These are phyloP conservation scores for Ispidina lecontei DNA, from an alignment of 2,797 vertebrate genomes.

Conservation along the genomic window DNA sequence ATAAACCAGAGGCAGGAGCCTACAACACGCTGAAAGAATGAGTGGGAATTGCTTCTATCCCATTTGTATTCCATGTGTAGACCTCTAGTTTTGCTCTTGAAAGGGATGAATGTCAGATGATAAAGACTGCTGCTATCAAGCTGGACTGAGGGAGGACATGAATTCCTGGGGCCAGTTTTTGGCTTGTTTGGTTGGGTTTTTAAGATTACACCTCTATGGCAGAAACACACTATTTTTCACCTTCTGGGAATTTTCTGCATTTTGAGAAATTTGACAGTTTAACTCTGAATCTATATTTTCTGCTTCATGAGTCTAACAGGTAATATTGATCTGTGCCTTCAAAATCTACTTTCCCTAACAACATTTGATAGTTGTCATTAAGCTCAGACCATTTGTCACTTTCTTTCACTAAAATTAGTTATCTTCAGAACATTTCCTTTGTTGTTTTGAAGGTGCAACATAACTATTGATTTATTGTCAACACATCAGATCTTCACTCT, in stretches of 20 bases:
- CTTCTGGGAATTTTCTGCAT: not conserved
- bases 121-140: not conserved
- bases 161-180: not conserved
- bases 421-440: slow-evolving; percentile 3
- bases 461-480: slow-evolving; percentile 49
- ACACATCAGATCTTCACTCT: not conserved
- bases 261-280: not conserved
- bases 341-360: not conserved
- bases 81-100: not conserved
- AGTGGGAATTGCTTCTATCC: not conserved
- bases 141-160: not conserved
- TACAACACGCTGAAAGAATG: not conserved
- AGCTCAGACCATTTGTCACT: slow-evolving; percentile 4
- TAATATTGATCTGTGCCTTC: not conserved
- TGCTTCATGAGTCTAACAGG: not conserved
- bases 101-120: not conserved
- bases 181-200: not conserved
- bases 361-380: slow-evolving; percentile 10
- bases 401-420: slow-evolving; percentile 15
- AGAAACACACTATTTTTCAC: not conserved
- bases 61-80: not conserved
- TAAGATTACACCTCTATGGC: not conserved
- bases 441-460: slow-evolving; percentile 6
- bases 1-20: not conserved
- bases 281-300: not conserved